A percentile compares a stretch with the other conserved stretches of the same genome.
Conservation (phyloP, 2,888 invertebrate species). For the Protodeltote pygarga region DNA sequence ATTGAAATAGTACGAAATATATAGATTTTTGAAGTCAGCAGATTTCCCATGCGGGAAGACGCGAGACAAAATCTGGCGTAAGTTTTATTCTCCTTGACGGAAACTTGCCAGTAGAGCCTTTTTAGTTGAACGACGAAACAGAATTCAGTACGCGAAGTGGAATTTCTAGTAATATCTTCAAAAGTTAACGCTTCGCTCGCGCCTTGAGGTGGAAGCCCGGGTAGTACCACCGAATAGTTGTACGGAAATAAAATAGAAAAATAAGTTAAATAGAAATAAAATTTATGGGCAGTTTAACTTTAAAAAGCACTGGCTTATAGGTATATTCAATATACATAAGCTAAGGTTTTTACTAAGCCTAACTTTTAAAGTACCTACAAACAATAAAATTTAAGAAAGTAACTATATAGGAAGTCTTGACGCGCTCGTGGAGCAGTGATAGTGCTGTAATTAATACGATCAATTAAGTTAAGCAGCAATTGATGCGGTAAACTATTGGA, state of each 20-base stretch:
- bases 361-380: too few relatives aligned
- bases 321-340: too few relatives aligned
- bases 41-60: conserved; percentile 51
- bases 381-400: too few relatives aligned
- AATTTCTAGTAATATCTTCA: conserved; percentile 47
- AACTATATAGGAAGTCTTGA: too few relatives aligned
- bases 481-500: too few relatives aligned
- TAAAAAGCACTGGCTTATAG: too few relatives aligned
- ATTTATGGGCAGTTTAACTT: neutral
- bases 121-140: conserved; percentile 50
- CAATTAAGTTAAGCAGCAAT: too few relatives aligned
- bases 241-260: conserved; percentile 8
- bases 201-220: conserved; percentile 15
- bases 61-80: conserved; percentile 50
- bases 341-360: too few relatives aligned
- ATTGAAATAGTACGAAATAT: conserved; percentile 42
- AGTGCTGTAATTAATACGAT: too few relatives aligned
- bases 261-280: neutral
- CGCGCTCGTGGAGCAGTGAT: too few relatives aligned
- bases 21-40: conserved; percentile 48
- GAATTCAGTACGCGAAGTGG: conserved; percentile 43
- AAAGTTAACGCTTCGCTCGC: conserved; percentile 44
- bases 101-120: conserved; percentile 49
- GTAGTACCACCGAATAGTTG: conserved; percentile 14
- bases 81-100: conserved; percentile 53